Conservation (phyloP, 1,140 invertebrate species). For the Zaprionus gabonicus region DNA sequence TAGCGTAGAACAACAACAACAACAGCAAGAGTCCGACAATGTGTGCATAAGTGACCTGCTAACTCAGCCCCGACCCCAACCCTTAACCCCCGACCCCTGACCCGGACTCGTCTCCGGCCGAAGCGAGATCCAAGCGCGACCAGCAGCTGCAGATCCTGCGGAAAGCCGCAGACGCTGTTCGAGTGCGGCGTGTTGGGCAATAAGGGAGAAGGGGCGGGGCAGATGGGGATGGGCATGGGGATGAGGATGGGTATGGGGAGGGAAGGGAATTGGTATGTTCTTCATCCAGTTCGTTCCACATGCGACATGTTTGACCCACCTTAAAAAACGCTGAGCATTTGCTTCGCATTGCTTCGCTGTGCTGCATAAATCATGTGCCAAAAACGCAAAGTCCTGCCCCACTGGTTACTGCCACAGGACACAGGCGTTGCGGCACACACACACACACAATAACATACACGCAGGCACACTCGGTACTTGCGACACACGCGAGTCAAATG, state of each 20-base stretch:
- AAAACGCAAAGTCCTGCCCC: slow-evolving; percentile 70
- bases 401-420: slow-evolving; percentile 30
- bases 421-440: not conserved
- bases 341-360: slow-evolving; percentile 47
- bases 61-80: not conserved
- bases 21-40: slow-evolving; percentile 6
- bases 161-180: not conserved
- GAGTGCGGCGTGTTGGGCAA: not conserved
- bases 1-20: slow-evolving; percentile 22
- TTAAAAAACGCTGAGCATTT: slow-evolving; percentile 29
- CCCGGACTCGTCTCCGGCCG: not conserved
- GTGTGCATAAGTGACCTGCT: slow-evolving; percentile 29
- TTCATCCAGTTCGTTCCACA: not conserved
- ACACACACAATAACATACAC: not conserved
- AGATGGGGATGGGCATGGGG: not conserved
- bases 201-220: not conserved
- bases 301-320: slow-evolving; percentile 63
- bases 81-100: not conserved
- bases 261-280: not conserved
- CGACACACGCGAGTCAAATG: slow-evolving; percentile 56
- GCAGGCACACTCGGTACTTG: slow-evolving; percentile 6
- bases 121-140: not conserved
- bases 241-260: not conserved
- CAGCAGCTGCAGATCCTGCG: not conserved
- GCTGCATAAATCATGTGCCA: slow-evolving; percentile 77